Base-by-base conservation (phyloP, 2,888 invertebrate genomes). In the Thymelicus sylvestris region DNA sequence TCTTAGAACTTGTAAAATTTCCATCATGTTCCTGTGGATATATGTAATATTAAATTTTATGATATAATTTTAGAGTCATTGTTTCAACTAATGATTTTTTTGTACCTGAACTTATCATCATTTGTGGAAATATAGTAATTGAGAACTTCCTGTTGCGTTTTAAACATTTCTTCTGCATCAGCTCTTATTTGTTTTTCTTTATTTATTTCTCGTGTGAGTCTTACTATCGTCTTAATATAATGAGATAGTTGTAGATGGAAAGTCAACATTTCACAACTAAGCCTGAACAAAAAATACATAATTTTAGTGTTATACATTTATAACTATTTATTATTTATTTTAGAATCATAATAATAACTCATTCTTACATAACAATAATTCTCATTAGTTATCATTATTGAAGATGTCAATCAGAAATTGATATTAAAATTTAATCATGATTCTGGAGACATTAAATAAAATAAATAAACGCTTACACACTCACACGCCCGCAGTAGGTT, bases 241-340 rank as follows among this genome's bases (percentile, higher is more conserved):
- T 92, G 91, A 6, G 90, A 82, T 24, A 90, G 83, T 82, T 95
- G 95, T 69, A 92, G 84, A 81, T 95, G 95, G 13, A 94, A 86
- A 41, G 94, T 84, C 44, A 91, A 79, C 66, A 94, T 91, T 85
- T 94, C 93, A 7, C 92, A 88, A 69, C 92, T 93, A 48, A 95
- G 79, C 74, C 95, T 94, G 64, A 44, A 81, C 80, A 50, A 61
- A n/a, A 52, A 24, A 24, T 38, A 57, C 1, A 31, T 24, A 2
- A 60, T 47, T 0, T 12, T 44, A 8, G 47, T 57, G 65, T 64
- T 39, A 52, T 19, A 31, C 31, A 5, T 5, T 31, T 3, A 31
- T 31, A 31, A 31, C 3, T 5, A 31, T 31, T 31, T 31, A 31
- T 31, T 31, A 31, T 31, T 31, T 2, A 3, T 31, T 31, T 31